Base-by-base conservation (phyloP, 2,888 invertebrate species). In the Cephus pygmeus region DNA sequence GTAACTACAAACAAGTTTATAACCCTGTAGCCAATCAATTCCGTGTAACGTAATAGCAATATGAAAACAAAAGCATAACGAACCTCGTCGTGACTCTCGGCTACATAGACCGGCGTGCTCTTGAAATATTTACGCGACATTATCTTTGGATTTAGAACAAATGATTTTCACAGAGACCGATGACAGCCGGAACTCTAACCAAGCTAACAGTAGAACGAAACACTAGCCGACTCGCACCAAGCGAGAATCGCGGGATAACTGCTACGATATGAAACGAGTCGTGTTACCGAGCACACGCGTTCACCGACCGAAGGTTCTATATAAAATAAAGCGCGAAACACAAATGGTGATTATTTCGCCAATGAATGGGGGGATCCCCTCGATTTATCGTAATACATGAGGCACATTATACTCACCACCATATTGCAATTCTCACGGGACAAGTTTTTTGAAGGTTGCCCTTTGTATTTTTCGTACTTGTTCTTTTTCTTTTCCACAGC, bases 81-180 rank as follows among this genome's bases (percentile, higher is more conserved):
- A 76, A 91, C 96, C 86, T 96, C 96, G 91, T 97, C 94, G 91
- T 97, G 97, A 86, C 95, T 95, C 87, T 97, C 97, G 2, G 96
- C 96, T 34, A 96, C 93, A 89, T 95, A 95, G 81, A 96, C 93
- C 30, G 96, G 96, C 77, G 96, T 94, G 89, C 94, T 94, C 90
- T 93, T 93, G 88, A 93, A 94, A 81, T 91, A 91, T 87, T 94
- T 94, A 75, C 91, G 81, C 9, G 73, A 34, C 74, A 56, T 76
- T 73, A 56, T 56, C 56, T 56, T 23, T 56, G 56, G 23, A 56
- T 23, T 56, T 56, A 23, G 9, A 56, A 56, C 9, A 56, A 56
- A 56, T 56, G 23, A 56, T 56, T 23, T 56, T 9, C 23, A 23
- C 56, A 23, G 23, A 23, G 56, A 9, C 15, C 56, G 56, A 56